phyloP scores from a whole-genome alignment of 2,113 vertebrate genomes.

The Cochlearius cochlearius region DNA sequence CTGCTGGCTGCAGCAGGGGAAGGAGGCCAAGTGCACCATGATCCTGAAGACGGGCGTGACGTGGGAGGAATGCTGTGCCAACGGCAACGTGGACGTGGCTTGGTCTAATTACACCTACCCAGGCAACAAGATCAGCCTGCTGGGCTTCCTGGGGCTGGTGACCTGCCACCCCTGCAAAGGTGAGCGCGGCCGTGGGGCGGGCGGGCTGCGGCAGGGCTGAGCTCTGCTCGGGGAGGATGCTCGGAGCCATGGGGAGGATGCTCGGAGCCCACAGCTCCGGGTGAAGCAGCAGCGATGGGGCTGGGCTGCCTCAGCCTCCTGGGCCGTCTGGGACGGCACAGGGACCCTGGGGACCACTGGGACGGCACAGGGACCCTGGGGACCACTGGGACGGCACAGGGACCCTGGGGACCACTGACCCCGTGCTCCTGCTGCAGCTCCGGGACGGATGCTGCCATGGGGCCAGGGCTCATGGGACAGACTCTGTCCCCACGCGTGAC shows the following conservation, averaged over 20 bases:
- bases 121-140: too few species aligned
- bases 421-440: neutral
- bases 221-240: neutral
- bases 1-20: too few species aligned
- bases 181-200: too few species aligned
- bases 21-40: too few species aligned
- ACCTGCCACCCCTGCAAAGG: too few species aligned
- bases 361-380: neutral
- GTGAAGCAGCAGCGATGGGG: neutral
- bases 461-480: neutral
- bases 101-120: too few species aligned
- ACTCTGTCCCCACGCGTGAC: neutral
- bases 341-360: neutral
- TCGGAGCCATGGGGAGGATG: too few species aligned
- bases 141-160: too few species aligned
- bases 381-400: neutral
- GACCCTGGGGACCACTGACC: neutral
- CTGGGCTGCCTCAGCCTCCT: neutral
- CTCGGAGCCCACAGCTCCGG: accelerated
- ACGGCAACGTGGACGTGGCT: too few species aligned
- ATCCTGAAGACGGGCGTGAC: too few species aligned
- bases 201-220: neutral
- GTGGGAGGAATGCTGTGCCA: too few species aligned
- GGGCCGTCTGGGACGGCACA: too few species aligned
- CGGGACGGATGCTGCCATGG: neutral